Conservation (phyloP, 2,888 invertebrate species). For the Arrhopalites spinosus region DNA sequence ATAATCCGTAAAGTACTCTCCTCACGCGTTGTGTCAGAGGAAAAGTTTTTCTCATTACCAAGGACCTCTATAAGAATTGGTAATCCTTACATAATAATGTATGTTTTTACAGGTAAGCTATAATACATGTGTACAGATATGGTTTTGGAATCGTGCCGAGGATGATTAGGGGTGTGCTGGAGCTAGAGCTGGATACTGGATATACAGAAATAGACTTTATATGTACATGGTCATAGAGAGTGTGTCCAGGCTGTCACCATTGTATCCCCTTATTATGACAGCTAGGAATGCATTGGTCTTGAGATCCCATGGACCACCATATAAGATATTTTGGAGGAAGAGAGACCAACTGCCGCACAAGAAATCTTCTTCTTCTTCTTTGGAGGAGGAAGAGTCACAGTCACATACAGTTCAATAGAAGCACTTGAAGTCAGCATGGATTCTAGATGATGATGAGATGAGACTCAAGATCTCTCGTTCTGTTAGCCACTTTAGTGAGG, state of each 20-base stretch:
- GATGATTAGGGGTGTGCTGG: no score
- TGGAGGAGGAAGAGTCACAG: background rate
- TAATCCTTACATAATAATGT: background rate
- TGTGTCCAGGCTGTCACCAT: constrained; percentile 34
- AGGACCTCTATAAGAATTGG: background rate
- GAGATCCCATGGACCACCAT: constrained; percentile 18
- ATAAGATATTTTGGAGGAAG: background rate
- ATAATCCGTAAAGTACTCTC: constrained; percentile 28
- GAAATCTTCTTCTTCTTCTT: background rate
- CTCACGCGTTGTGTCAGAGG: constrained; percentile 9
- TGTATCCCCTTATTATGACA: constrained; percentile 34
- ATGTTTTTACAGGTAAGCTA: background rate
- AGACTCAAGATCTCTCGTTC: background rate
- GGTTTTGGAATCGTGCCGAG: no score
- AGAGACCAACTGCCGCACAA: background rate
- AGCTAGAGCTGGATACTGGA: no score
- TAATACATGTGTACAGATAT: no score
- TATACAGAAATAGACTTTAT: no score
- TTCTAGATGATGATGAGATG: background rate
- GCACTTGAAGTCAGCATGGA: background rate
- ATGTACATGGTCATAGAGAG: background rate
- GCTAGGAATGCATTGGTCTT: constrained; percentile 24
- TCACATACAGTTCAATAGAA: constrained; percentile 6
- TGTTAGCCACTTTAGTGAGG: background rate
- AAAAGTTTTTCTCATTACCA: no score